A percentile compares a stretch with the other conserved stretches of the same genome.
Conservation (phyloP, 2,888 invertebrate genomes). For the Morpho achilles region DNA sequence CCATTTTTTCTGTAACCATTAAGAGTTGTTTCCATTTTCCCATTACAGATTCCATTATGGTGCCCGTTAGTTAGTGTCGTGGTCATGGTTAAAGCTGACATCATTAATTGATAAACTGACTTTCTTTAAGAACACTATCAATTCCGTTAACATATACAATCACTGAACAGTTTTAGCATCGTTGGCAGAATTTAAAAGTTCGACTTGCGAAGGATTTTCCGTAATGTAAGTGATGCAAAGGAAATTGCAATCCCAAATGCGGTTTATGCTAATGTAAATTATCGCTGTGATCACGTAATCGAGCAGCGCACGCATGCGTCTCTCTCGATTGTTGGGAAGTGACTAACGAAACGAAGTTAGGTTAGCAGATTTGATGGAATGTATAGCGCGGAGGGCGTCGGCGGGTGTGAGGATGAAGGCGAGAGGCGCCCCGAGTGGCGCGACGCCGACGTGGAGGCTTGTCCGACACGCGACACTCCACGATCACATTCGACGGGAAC, state of each 20-base stretch:
- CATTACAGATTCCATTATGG: conserved; percentile 36
- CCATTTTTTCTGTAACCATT: conserved; percentile 67
- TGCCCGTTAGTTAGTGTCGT: conserved; percentile 63
- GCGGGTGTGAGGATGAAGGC: conserved; percentile 45
- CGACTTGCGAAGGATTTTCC: not conserved
- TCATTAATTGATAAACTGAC: conserved; percentile 38
- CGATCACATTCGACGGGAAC: conserved; percentile 26
- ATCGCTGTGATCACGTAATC: conserved; percentile 14
- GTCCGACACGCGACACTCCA: conserved; percentile 69
- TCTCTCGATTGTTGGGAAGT: conserved; percentile 17
- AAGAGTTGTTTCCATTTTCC: conserved; percentile 53
- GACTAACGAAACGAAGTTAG: conserved; percentile 27
- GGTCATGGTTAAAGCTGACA: conserved; percentile 66
- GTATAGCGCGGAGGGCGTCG: conserved; percentile 45
- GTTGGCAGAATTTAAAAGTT: conserved; percentile 24
- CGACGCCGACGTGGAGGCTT: conserved; percentile 76
- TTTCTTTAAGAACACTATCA: conserved; percentile 24
- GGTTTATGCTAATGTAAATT: conserved; percentile 14
- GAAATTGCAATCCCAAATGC: not conserved
- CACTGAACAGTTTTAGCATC: conserved; percentile 30
- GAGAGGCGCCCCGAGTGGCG: conserved; percentile 49
- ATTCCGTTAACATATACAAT: conserved; percentile 23
- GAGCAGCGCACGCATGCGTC: conserved; percentile 10
- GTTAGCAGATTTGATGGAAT: conserved; percentile 39
- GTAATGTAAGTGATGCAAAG: not conserved